Evolutionary conservation across 2,113 vertebrate genomes (phyloP).

Genomic region (Sigmodon hispidus): DNA sequence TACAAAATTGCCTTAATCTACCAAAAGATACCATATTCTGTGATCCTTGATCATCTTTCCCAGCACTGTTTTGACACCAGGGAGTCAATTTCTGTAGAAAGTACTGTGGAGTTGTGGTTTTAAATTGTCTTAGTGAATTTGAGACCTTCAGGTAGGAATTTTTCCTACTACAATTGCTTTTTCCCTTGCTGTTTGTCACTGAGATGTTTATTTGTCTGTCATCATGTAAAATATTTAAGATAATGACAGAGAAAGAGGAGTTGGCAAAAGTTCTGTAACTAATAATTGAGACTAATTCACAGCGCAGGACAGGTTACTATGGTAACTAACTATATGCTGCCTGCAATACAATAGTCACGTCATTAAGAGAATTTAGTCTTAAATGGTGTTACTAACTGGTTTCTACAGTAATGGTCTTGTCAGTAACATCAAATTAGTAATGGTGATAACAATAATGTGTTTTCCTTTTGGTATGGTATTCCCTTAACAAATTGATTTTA

Average conservation of each 20-base stretch:
- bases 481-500: conserved; percentile 86
- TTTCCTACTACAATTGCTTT: conserved; percentile 70
- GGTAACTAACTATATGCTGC: conserved; percentile 71
- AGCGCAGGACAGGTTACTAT: conserved; percentile 59
- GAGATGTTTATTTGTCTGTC: conserved; percentile 51
- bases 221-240: conserved; percentile 68
- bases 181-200: conserved; percentile 69
- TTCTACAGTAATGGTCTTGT: conserved; percentile 80
- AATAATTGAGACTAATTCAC: conserved; percentile 79
- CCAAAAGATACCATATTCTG: conserved; percentile 37
- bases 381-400: conserved; percentile 79
- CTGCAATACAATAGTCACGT: conserved; percentile 76
- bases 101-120: conserved; percentile 56
- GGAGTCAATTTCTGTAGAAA: conserved; percentile 71
- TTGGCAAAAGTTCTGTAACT: conserved; percentile 75
- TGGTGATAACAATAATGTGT: conserved; percentile 82
- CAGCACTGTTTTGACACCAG: conserved; percentile 63
- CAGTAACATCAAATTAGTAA: conserved; percentile 84
- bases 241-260: conserved; percentile 73
- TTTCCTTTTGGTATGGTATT: conserved; percentile 76
- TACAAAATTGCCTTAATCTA: conserved; percentile 47
- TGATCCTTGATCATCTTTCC: conserved; percentile 56
- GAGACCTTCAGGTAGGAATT: conserved; percentile 65
- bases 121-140: conserved; percentile 71
- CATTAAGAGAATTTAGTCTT: conserved; percentile 71